Conservation (phyloP, 2,113 vertebrate genomes). For the Craseonycteris thonglongyai region DNA sequence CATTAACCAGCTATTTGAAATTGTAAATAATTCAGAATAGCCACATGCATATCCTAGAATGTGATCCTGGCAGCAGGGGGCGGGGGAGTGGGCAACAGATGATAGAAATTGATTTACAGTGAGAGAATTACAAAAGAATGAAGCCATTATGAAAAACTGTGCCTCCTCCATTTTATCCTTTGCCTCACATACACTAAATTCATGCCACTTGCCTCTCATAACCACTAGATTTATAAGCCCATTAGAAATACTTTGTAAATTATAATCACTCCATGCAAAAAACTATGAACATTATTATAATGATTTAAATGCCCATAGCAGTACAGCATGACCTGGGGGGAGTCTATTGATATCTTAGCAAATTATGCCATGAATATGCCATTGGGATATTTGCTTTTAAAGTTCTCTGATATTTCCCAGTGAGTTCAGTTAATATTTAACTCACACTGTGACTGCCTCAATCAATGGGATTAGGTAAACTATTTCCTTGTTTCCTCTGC, state of each 20-base stretch:
- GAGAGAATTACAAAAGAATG: background rate
- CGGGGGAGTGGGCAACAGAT: background rate
- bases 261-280: constrained; percentile 31
- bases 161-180: background rate
- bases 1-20: background rate
- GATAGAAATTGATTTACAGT: background rate
- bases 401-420: background rate
- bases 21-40: background rate
- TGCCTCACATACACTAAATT: constrained; percentile 40
- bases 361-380: background rate
- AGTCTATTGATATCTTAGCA: constrained; percentile 25
- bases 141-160: constrained; percentile 6
- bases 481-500: background rate
- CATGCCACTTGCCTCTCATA: constrained; percentile 2
- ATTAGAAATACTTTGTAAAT: constrained; percentile 55
- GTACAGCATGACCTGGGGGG: background rate
- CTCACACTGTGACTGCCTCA: background rate
- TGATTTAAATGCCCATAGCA: constrained; percentile 25
- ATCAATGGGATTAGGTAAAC: background rate
- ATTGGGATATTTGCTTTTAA: background rate
- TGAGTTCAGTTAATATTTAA: background rate
- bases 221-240: constrained; percentile 32
- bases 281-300: background rate
- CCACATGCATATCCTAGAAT: background rate
- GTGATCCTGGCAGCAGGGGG: background rate